Conservation (phyloP, 2,797 vertebrate genomes). For the Rhinoraja longicauda region DNA sequence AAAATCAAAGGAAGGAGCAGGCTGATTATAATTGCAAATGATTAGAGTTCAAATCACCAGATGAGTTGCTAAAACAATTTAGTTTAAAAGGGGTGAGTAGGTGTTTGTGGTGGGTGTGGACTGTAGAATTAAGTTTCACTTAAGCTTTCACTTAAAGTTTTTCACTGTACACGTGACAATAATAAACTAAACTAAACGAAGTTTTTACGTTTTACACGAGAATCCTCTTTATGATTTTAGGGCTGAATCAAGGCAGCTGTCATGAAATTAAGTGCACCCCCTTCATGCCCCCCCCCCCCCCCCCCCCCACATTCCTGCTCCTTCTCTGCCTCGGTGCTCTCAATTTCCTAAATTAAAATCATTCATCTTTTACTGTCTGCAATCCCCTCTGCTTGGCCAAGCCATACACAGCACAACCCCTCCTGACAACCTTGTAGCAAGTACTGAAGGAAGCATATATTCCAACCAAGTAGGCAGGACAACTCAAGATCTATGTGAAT, state of each 20-base stretch:
- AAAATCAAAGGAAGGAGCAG: not conserved
- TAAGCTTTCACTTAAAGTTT: too few relatives aligned
- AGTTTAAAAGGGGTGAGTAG: not conserved
- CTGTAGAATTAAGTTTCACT: not conserved
- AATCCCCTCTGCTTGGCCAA: not conserved
- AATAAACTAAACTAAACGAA: too few relatives aligned
- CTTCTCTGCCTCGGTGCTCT: too few relatives aligned
- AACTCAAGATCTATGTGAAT: too few relatives aligned
- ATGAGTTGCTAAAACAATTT: not conserved
- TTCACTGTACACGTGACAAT: too few relatives aligned
- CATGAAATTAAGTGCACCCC: not conserved
- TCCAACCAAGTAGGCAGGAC: too few relatives aligned
- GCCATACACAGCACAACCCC: too few relatives aligned
- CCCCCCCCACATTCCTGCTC: not conserved
- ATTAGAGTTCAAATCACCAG: not conserved
- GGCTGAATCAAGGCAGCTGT: not conserved
- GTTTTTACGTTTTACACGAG: not conserved
- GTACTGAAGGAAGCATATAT: not conserved
- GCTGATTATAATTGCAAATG: not conserved
- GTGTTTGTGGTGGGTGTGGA: not conserved
- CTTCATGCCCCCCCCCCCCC: not conserved
- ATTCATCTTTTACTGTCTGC: not conserved
- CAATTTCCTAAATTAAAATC: too few relatives aligned
- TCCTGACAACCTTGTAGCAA: not conserved
- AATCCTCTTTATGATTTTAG: too few relatives aligned